A percentile compares a stretch with the other conserved stretches of the same genome.
Evolutionary conservation across 2,113 vertebrate species (phyloP).

Genomic region (Myocastor coypus): DNA sequence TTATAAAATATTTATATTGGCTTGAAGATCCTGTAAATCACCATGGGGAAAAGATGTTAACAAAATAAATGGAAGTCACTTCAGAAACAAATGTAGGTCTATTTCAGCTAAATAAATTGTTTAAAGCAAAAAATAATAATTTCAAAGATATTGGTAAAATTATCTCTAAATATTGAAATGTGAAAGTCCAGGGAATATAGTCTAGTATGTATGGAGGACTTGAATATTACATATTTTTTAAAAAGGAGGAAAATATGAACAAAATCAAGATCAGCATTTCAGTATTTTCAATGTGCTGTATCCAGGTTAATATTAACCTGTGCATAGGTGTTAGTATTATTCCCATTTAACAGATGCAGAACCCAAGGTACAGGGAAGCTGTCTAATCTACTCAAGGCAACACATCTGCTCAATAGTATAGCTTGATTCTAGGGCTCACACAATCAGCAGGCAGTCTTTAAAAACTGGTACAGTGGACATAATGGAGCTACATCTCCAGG

Average conservation of each 20-base stretch:
- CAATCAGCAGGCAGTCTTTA: neutral
- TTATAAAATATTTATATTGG: too few relatives aligned
- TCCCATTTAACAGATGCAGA: neutral
- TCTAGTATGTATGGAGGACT: neutral
- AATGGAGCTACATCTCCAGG: neutral
- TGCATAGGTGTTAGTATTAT: neutral
- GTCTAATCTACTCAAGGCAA: neutral
- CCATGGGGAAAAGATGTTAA: too few relatives aligned
- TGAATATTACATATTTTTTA: too few relatives aligned
- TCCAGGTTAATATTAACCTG: accelerated
- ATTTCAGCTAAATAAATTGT: too few relatives aligned
- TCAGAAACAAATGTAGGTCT: too few relatives aligned
- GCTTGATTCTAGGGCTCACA: neutral
- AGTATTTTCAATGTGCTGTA: neutral
- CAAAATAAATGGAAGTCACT: too few relatives aligned
- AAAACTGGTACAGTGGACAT: neutral
- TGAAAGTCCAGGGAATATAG: neutral
- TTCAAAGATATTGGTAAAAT: neutral
- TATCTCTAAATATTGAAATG: neutral
- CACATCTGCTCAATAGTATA: neutral
- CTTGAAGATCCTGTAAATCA: too few relatives aligned
- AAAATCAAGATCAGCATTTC: neutral
- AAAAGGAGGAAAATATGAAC: too few relatives aligned
- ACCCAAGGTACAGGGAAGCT: neutral
- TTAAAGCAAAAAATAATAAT: too few relatives aligned